These are phyloP conservation scores for Carassius carassius DNA, from an alignment of 2,113 vertebrate genomes.

Conservation along the genomic window DNA sequence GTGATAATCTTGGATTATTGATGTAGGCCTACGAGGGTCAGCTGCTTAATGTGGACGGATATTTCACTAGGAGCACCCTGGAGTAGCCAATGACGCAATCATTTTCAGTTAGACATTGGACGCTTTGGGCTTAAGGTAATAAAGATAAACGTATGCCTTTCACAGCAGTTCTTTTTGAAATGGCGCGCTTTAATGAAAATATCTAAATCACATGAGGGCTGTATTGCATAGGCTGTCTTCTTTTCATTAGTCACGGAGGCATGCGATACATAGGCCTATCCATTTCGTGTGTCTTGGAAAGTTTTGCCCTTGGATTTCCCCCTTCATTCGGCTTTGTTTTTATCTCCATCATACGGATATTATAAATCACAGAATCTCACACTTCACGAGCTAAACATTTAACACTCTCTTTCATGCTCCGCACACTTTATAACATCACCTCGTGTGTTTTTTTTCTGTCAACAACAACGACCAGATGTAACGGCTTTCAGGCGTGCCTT, in stretches of 20 bases:
- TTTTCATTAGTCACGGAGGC: not conserved
- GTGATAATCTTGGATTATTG: not conserved
- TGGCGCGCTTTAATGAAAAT: not conserved
- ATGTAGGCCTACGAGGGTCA: not conserved
- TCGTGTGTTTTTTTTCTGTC: not conserved
- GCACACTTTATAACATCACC: slow-evolving; percentile 17
- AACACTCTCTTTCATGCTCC: slow-evolving; percentile 31
- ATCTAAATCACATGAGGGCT: not conserved
- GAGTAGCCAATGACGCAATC: not conserved
- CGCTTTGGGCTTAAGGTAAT: not conserved
- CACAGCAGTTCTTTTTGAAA: slow-evolving; percentile 7
- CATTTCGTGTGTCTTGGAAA: not conserved
- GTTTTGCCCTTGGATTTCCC: not conserved
- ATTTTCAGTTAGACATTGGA: slow-evolving; percentile 31
- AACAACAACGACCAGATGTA: slow-evolving; percentile 9
- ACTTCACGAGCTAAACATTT: slow-evolving; percentile 40
- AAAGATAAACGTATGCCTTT: slow-evolving; percentile 15
- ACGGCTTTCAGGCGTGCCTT: not conserved
- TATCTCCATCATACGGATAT: not conserved
- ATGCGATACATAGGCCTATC: not conserved
- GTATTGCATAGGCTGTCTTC: too few relatives aligned
- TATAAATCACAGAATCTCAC: slow-evolving; percentile 37
- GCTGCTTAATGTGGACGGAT: not conserved
- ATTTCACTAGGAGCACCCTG: not conserved
- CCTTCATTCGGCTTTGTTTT: not conserved